These are phyloP conservation scores for Atractosteus spatula DNA, from an alignment of 2,113 vertebrate genomes.

Conservation along the genomic window DNA sequence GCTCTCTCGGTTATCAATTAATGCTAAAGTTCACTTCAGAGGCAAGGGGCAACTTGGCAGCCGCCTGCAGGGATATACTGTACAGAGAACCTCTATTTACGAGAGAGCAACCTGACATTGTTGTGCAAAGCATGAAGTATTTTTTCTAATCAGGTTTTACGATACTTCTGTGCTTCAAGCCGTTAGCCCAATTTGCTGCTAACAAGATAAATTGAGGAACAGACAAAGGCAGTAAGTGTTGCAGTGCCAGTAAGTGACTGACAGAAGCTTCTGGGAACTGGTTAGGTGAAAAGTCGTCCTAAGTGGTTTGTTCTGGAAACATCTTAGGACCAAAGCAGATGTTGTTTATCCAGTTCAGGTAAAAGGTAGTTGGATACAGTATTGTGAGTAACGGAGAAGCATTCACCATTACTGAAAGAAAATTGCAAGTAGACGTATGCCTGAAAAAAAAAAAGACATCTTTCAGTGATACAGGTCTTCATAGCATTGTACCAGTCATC, in stretches of 20 bases:
- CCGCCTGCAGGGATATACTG: too few species aligned
- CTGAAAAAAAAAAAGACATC: too few species aligned
- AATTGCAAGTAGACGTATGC: background rate
- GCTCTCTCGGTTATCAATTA: too few species aligned
- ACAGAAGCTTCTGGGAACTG: slow-evolving; percentile 76
- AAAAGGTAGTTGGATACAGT: slow-evolving; percentile 39
- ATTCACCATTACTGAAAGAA: slow-evolving; percentile 3
- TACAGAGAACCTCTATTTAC: background rate
- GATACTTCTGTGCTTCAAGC: slow-evolving; percentile 62
- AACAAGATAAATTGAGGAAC: slow-evolving; percentile 76
- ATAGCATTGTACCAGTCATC: too few species aligned
- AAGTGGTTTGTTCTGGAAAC: slow-evolving; percentile 74
- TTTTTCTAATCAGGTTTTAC: slow-evolving; percentile 48
- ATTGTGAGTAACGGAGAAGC: slow-evolving; percentile 44
- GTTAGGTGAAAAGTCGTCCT: slow-evolving; percentile 67
- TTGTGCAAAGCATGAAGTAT: slow-evolving; percentile 50
- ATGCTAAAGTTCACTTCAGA: too few species aligned
- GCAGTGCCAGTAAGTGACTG: slow-evolving; percentile 73
- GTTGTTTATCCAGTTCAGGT: slow-evolving; percentile 69
- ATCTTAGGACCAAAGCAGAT: slow-evolving; percentile 71
- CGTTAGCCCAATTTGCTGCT: slow-evolving; percentile 72
- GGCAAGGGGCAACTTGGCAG: too few species aligned
- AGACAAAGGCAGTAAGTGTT: slow-evolving; percentile 77
- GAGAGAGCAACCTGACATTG: slow-evolving; percentile 56
- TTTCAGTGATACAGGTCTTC: too few species aligned